A percentile compares a stretch with the other conserved stretches of the same genome.
phyloP scores from a whole-genome alignment of 2,888 invertebrate genomes.

The Troides helena region DNA sequence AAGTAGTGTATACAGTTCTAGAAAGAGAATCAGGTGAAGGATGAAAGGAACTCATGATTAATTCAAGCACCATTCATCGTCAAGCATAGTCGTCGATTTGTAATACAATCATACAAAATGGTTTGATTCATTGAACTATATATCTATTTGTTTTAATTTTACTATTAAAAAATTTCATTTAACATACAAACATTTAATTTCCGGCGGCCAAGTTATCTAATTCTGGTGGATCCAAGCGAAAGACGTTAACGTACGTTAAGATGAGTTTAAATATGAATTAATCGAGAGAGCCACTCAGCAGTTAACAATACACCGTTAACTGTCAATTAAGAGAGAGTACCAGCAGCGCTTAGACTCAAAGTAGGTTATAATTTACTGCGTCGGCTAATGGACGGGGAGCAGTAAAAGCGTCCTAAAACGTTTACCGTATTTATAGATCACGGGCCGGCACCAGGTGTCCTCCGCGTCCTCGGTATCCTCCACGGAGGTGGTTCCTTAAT shows the following conservation, averaged over 20 bases:
- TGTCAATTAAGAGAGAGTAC: slow-evolving; percentile 51
- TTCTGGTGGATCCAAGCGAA: not conserved
- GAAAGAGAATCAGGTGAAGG: no score
- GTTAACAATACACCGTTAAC: slow-evolving; percentile 41
- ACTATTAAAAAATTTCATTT: no score
- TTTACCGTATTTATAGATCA: slow-evolving; percentile 75
- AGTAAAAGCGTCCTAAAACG: slow-evolving; percentile 70
- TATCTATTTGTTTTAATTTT: no score
- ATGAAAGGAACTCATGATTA: no score
- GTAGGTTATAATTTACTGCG: slow-evolving; percentile 72
- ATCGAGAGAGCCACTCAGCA: slow-evolving; percentile 29
- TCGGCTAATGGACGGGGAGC: slow-evolving; percentile 73
- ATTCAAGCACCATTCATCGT: no score
- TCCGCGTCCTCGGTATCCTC: slow-evolving; percentile 31
- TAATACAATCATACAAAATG: not conserved
- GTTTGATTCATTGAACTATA: not conserved
- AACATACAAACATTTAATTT: not conserved
- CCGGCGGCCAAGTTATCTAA: not conserved
- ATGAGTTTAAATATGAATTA: slow-evolving; percentile 24
- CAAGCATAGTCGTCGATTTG: no score
- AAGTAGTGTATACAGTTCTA: no score
- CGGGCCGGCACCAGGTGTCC: slow-evolving; percentile 63
- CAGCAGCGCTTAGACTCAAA: slow-evolving; percentile 57
- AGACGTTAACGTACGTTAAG: not conserved
- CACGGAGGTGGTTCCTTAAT: slow-evolving; percentile 63